Evolutionary conservation across 2,888 invertebrate genomes (phyloP).

Genomic region (Cephalotes varians): DNA sequence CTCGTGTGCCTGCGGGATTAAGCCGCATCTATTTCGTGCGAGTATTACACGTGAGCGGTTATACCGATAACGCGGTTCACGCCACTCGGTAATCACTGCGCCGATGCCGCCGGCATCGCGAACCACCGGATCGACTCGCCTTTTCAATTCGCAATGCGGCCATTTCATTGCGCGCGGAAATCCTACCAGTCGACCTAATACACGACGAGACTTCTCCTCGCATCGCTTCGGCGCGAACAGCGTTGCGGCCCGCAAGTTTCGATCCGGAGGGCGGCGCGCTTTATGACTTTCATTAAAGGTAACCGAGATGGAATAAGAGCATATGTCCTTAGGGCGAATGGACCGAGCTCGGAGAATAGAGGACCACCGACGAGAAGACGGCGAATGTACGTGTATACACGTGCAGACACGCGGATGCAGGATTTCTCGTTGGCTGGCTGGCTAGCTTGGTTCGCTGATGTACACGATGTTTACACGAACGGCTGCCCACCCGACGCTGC

Average conservation of each 20-base stretch:
- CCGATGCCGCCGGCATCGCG: conserved; percentile 17
- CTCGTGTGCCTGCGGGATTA: conserved; percentile 16
- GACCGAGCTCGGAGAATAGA: conserved; percentile 23
- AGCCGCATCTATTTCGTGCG: conserved; percentile 24
- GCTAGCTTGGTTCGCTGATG: conserved; percentile 40
- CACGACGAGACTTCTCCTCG: conserved; percentile 44
- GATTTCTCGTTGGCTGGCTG: conserved; percentile 59
- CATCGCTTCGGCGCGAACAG: conserved; percentile 46
- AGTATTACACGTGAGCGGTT: conserved; percentile 20
- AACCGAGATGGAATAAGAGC: conserved; percentile 68
- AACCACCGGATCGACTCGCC: conserved; percentile 43
- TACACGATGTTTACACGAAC: conserved; percentile 79
- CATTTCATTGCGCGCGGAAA: conserved; percentile 29
- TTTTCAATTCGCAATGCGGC: conserved; percentile 66
- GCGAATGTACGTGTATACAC: conserved; percentile 15
- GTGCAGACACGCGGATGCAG: conserved; percentile 57
- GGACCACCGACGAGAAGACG: conserved; percentile 47
- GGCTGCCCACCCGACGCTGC: conserved; percentile 68
- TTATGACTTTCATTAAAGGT: conserved; percentile 81
- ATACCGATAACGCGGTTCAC: conserved; percentile 15
- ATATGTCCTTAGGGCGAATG: conserved; percentile 52
- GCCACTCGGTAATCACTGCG: conserved; percentile 23
- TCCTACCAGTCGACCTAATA: conserved; percentile 43
- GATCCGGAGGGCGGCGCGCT: conserved; percentile 67
- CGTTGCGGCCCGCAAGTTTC: conserved; percentile 54